These are phyloP conservation scores for Drosophila testacea DNA, from an alignment of 2,888 invertebrate genomes.

Conservation along the genomic window DNA sequence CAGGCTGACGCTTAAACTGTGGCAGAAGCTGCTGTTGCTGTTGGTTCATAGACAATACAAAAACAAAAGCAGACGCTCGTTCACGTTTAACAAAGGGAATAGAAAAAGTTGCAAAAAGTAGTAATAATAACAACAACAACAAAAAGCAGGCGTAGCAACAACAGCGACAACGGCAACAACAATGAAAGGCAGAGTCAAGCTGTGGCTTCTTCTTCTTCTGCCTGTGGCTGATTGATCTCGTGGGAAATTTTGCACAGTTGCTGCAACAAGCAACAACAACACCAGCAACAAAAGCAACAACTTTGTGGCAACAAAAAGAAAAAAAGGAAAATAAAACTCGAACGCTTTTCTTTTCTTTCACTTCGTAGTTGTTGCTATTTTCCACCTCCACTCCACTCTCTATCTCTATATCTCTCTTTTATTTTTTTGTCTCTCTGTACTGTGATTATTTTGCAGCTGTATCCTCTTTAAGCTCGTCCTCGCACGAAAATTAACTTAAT, in stretches of 20 bases:
- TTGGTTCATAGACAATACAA: conserved; percentile 53
- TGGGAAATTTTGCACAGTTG: conserved; percentile 83
- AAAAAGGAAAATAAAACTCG: conserved; percentile 64
- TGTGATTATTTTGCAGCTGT: conserved; percentile 50
- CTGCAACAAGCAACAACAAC: conserved; percentile 53
- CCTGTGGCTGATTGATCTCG: conserved; percentile 83
- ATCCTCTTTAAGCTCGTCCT: conserved; percentile 51
- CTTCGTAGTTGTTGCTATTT: conserved; percentile 16
- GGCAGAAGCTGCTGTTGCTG: conserved; percentile 2
- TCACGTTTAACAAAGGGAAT: conserved; percentile 65
- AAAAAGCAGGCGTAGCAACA: conserved; percentile 17
- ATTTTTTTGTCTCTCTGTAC: conserved; percentile 21
- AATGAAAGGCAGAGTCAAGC: conserved; percentile 47
- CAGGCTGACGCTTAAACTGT: conserved; percentile 13
- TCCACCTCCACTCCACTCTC: neutral
- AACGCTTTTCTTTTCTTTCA: conserved; percentile 30
- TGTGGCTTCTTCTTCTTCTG: conserved; percentile 39
- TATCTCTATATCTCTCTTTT: neutral
- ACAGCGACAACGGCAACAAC: conserved; percentile 45
- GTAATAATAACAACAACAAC: conserved; percentile 63
- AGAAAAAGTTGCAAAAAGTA: conserved; percentile 71
- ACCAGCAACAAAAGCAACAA: conserved; percentile 37
- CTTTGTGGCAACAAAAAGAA: conserved; percentile 27
- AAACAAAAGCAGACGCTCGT: conserved; percentile 57
- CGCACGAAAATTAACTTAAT: conserved; percentile 83